Evolutionary conservation across 2,797 vertebrate genomes (phyloP).

Genomic region (Pagetopsis macropterus): DNA sequence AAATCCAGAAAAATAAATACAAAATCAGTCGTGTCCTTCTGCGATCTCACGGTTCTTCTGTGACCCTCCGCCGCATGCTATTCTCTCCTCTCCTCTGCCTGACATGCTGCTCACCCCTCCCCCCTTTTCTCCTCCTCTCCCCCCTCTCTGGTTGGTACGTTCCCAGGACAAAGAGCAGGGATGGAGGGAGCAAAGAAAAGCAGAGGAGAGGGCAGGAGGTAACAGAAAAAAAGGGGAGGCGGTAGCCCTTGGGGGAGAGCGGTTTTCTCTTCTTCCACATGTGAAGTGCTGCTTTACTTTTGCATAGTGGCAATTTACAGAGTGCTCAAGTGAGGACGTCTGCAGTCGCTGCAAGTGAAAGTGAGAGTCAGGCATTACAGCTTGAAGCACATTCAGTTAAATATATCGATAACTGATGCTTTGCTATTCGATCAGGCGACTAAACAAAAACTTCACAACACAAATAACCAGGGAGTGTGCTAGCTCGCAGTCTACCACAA

Average conservation of each 20-base stretch:
- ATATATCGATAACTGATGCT: conserved; percentile 11
- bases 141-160: conserved; percentile 78
- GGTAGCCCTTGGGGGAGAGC: conserved; percentile 60
- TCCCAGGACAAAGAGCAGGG: conserved; percentile 85
- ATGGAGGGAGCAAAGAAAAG: conserved; percentile 54
- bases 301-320: conserved; percentile 12
- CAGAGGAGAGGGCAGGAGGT: conserved; percentile 55
- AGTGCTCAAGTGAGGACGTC: conserved; percentile 6
- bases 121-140: conserved; percentile 66
- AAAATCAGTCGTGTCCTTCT: conserved; percentile 46
- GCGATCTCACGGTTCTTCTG: conserved; percentile 59
- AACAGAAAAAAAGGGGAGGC: conserved; percentile 26
- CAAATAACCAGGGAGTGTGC: conserved; percentile 30
- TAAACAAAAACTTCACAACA: conserved; percentile 29
- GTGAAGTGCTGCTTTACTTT: conserved; percentile 43
- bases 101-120: conserved; percentile 77
- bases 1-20: background rate
- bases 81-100: conserved; percentile 68
- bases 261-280: conserved; percentile 53
- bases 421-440: background rate
- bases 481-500: conserved; percentile 17
- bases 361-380: background rate
- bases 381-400: conserved; percentile 12
- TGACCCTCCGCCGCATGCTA: conserved; percentile 74
- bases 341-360: conserved; percentile 9